Base-by-base conservation (phyloP, 2,797 vertebrate species). In the Leptoclinus maculatus region DNA sequence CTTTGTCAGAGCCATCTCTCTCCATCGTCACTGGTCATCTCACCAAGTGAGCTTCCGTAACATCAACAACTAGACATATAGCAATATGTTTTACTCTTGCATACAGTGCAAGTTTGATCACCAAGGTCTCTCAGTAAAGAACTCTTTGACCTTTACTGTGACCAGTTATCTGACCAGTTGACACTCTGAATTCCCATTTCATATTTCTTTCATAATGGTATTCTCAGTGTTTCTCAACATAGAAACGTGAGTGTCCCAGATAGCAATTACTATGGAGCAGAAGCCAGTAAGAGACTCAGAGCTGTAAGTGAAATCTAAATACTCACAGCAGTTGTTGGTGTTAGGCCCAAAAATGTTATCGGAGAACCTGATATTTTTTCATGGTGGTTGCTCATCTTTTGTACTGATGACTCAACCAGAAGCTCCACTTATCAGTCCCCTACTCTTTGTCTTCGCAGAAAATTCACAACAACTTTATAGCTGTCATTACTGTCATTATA, bases 381-480 rank as follows among this genome's bases (percentile, higher is more conserved):
- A 71, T 53, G n/a, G 38, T 8, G 1, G 19, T 47, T 39, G 29
- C 39, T 78, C 19, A 29, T 57, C 34, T 45, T 73, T 47, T 67
- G 16, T 34, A 39, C 23, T 29, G 8, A 58, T 69, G 66, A 71
- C 64, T 78, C 62, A 80, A 32, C 32, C 59, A 25, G 10, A 27
- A 56, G 56, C 27, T 66, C 29, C 16, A 65, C 34, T 59, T 73
- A 12, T 68, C n/a, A 38, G 43, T 75, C 76, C 57, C 70, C 25
- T 68, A 13, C 23, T 41, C 38, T 71, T 71, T 67, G 34, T 34
- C 32, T 34, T 34, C 6, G 32, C 32, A 34, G 32, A 34, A 47
- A 41, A 2, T 51, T 17, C 60, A 38, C 10, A 66, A n/a, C 39
- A 49, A 43, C 3, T 63, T 17, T 65, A 51, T 16, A 67, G 27